These are phyloP conservation scores for Prietella phreatophila DNA, from an alignment of 2,113 vertebrate species.

Conservation along the genomic window DNA sequence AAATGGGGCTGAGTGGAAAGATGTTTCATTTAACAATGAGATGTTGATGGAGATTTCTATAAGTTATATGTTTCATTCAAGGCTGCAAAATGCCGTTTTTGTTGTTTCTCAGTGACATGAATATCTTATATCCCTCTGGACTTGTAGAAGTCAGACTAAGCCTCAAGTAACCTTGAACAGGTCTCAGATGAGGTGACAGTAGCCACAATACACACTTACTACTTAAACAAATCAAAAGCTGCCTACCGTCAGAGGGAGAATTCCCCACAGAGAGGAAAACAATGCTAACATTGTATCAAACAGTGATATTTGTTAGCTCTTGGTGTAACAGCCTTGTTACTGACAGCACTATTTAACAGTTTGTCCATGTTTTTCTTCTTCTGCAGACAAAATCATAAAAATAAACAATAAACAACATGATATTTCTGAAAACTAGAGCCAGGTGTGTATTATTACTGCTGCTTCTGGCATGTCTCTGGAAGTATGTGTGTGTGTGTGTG, in stretches of 20 bases:
- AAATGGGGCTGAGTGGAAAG: not conserved
- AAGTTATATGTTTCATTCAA: not conserved
- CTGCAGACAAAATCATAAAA: not conserved
- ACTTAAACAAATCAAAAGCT: conserved; percentile 7
- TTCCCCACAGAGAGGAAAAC: conserved; percentile 25
- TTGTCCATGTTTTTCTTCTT: not conserved
- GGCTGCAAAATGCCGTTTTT: not conserved
- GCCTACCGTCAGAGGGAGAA: not conserved
- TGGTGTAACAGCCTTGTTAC: conserved; percentile 20
- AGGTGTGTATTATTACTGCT: not conserved
- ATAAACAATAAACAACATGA: not conserved
- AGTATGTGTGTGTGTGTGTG: not conserved
- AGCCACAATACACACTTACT: not conserved
- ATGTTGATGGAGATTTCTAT: not conserved
- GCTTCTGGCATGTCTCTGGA: not conserved
- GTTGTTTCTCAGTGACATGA: not conserved
- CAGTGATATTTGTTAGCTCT: conserved; percentile 25
- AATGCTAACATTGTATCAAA: conserved; percentile 43
- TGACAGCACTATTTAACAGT: not conserved
- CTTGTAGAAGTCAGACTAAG: not conserved
- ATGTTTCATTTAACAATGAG: not conserved
- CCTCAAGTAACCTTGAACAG: not conserved
- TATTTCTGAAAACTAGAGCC: not conserved
- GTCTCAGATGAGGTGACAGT: not conserved
- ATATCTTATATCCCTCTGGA: not conserved